Conservation (phyloP, 2,113 vertebrate species). For the Lampris megalopsis region DNA sequence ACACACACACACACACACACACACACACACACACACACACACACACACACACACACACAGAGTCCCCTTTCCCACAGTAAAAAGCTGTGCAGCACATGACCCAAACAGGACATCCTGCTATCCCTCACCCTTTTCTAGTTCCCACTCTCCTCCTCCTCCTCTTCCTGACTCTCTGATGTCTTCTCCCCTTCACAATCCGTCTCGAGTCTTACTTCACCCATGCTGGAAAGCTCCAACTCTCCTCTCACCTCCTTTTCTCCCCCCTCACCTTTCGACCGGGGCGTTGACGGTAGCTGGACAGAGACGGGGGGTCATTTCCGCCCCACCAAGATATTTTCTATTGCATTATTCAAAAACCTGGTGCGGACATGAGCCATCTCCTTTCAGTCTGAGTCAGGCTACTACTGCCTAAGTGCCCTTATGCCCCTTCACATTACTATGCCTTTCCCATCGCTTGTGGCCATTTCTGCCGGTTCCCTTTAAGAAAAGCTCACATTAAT, state of each 20-base stretch:
- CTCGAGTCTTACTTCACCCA: too few species aligned
- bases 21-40: neutral
- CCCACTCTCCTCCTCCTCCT: slow-evolving; percentile 52
- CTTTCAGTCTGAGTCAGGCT: too few species aligned
- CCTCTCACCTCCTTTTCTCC: neutral
- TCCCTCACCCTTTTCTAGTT: slow-evolving; percentile 42
- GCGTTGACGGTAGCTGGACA: too few species aligned
- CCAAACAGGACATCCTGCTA: slow-evolving; percentile 76
- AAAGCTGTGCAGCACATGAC: slow-evolving; percentile 63
- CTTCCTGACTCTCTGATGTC: neutral
- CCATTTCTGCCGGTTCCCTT: too few species aligned
- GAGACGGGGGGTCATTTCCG: too few species aligned
- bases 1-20: neutral
- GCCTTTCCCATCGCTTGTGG: too few species aligned
- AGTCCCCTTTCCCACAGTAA: slow-evolving; percentile 76
- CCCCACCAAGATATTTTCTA: too few species aligned
- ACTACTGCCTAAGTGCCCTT: too few species aligned
- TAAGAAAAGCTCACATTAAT: too few species aligned
- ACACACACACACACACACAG: slow-evolving; percentile 34
- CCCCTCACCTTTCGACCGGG: neutral
- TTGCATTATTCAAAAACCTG: too few species aligned
- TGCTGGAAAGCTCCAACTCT: neutral
- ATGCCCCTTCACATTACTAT: too few species aligned
- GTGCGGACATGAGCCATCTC: too few species aligned
- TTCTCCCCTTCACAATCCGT: neutral